These are phyloP conservation scores for Tangachromis dhanisi DNA, from an alignment of 2,113 vertebrate genomes.

Conservation along the genomic window DNA sequence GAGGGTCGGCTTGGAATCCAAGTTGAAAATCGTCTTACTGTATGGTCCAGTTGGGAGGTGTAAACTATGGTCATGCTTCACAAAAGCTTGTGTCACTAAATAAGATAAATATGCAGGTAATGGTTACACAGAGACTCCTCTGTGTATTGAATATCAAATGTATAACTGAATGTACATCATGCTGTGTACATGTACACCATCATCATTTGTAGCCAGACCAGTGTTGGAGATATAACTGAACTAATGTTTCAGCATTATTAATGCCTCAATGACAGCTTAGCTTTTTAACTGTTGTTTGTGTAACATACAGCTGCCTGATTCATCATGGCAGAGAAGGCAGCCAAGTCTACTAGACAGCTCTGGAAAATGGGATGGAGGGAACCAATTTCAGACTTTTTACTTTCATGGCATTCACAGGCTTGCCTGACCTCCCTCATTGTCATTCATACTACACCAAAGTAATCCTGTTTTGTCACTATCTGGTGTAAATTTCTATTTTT, in stretches of 20 bases:
- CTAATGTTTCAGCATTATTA: neutral
- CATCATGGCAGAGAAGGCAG: neutral
- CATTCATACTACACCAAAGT: neutral
- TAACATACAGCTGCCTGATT: neutral
- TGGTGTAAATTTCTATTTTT: neutral
- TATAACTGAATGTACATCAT: neutral
- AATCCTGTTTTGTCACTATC: neutral
- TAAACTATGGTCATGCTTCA: neutral
- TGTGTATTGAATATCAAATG: neutral
- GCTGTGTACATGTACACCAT: neutral
- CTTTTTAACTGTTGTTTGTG: neutral
- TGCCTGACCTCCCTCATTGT: neutral
- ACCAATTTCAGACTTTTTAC: neutral
- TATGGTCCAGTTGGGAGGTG: constrained; percentile 18
- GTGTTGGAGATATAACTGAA: neutral
- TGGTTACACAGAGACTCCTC: neutral
- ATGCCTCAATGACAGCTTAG: neutral
- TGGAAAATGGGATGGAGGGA: neutral
- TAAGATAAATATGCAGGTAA: neutral
- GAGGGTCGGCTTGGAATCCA: constrained; percentile 4
- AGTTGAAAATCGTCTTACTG: constrained; percentile 5
- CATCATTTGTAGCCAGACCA: neutral
- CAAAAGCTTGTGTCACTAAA: neutral
- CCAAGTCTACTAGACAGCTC: neutral
- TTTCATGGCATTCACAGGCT: neutral